phyloP scores from a whole-genome alignment of 2,888 invertebrate species.

The Anarsia innoxiella region DNA sequence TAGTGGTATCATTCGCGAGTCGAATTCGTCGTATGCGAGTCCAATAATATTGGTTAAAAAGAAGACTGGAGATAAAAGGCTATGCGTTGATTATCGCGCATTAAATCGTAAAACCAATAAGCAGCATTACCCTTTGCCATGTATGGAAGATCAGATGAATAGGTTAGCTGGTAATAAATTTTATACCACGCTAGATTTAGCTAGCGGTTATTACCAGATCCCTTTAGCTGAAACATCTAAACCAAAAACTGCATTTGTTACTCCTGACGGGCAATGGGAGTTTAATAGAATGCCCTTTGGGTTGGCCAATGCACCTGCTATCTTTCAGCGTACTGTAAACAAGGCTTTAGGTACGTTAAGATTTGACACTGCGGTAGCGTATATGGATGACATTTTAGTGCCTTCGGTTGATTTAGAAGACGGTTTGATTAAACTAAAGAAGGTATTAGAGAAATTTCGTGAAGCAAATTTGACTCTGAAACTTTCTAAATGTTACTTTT shows the following conservation, averaged over 20 bases:
- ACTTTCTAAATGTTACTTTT: background rate
- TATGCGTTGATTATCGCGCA: conserved; percentile 10
- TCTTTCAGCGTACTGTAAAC: background rate
- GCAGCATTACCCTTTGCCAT: conserved; percentile 19
- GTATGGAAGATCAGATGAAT: conserved; percentile 14
- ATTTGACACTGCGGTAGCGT: conserved; percentile 17
- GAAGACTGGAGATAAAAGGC: conserved; percentile 7
- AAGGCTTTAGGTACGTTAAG: background rate
- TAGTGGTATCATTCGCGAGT: conserved; percentile 5
- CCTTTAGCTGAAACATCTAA: conserved; percentile 12
- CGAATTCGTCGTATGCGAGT: conserved; percentile 12
- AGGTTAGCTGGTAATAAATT: conserved; percentile 16
- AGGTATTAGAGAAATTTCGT: background rate
- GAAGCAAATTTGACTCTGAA: background rate
- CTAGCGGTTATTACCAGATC: conserved; percentile 19
- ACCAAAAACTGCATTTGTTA: background rate
- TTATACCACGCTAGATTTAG: conserved; percentile 17
- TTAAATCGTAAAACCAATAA: conserved; percentile 10
- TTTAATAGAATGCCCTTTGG: background rate
- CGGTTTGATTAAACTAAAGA: background rate
- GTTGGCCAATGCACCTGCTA: background rate
- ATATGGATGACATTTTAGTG: conserved; percentile 5
- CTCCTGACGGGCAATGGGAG: background rate
- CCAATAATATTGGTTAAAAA: conserved; percentile 12
- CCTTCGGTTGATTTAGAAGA: background rate